Conservation (phyloP, 1,140 invertebrate species). For the Habropoda laboriosa region DNA sequence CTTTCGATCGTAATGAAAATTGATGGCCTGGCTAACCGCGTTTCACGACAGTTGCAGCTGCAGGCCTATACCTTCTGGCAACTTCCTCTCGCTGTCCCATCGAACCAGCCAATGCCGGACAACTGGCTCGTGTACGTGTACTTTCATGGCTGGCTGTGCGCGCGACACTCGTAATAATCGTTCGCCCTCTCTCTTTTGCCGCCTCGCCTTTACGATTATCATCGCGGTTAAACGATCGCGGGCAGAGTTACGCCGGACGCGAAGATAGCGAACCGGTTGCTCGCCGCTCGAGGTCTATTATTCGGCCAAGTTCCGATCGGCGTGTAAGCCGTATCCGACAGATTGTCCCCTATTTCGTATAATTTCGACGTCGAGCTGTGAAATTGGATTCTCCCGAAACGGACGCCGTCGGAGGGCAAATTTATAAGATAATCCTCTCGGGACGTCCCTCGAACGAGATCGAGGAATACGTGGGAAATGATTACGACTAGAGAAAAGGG, state of each 20-base stretch:
- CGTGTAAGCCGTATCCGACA: conserved; percentile 6
- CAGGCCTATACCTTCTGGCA: conserved; percentile 47
- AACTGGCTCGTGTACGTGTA: conserved; percentile 45
- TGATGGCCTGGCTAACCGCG: conserved; percentile 64
- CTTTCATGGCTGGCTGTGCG: conserved; percentile 28
- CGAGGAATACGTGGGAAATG: too few relatives aligned
- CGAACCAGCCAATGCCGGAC: conserved; percentile 6
- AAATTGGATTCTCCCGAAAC: background rate
- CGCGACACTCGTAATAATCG: conserved; percentile 55
- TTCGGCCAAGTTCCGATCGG: background rate
- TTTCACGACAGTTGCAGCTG: conserved; percentile 62
- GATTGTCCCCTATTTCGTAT: background rate
- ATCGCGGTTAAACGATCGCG: conserved; percentile 38
- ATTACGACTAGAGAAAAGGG: too few relatives aligned
- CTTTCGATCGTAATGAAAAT: conserved; percentile 69
- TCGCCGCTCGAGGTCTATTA: background rate
- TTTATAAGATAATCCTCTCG: too few relatives aligned
- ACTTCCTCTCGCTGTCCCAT: conserved; percentile 27
- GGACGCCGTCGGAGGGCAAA: background rate
- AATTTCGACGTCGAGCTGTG: background rate
- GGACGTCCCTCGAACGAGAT: background rate
- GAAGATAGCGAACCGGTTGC: background rate
- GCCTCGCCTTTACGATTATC: conserved; percentile 42
- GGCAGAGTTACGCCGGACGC: background rate
- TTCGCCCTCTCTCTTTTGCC: conserved; percentile 43